Conservation (phyloP, 2,797 vertebrate genomes). For the Sebastes minor region DNA sequence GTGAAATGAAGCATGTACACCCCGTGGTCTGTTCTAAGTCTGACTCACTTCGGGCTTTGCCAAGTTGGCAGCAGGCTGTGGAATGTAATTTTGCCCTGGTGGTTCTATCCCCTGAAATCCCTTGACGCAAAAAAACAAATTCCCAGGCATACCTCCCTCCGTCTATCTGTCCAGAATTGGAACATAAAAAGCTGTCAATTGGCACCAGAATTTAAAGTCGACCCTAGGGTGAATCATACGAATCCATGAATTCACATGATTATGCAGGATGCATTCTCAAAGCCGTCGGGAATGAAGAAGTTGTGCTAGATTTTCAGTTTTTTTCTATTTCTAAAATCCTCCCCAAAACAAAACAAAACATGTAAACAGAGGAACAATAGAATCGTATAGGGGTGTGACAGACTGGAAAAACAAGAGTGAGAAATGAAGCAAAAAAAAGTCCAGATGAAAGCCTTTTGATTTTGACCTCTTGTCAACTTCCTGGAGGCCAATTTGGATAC, state of each 20-base stretch:
- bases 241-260: conserved; percentile 47
- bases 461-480: conserved; percentile 11
- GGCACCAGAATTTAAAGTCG: conserved; percentile 41
- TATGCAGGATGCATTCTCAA: conserved; percentile 43
- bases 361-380: conserved; percentile 15
- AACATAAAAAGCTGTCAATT: conserved; percentile 51
- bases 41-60: conserved; percentile 53
- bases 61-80: conserved; percentile 53
- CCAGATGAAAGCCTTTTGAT: conserved; percentile 18
- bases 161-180: conserved; percentile 27
- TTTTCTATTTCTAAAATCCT: conserved; percentile 1
- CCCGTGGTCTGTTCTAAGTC: conserved; percentile 48
- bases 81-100: conserved; percentile 52
- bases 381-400: background rate
- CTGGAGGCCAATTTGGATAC: background rate
- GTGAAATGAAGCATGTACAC: conserved; percentile 63
- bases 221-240: conserved; percentile 40
- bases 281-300: conserved; percentile 32
- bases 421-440: background rate
- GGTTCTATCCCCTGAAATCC: conserved; percentile 55
- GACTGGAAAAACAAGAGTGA: background rate
- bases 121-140: conserved; percentile 46
- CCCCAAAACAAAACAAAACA: conserved; percentile 11
- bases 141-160: conserved; percentile 20
- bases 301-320: conserved; percentile 10